Base-by-base conservation (phyloP, 2,797 vertebrate genomes). In the Sebastolobus altivelis region DNA sequence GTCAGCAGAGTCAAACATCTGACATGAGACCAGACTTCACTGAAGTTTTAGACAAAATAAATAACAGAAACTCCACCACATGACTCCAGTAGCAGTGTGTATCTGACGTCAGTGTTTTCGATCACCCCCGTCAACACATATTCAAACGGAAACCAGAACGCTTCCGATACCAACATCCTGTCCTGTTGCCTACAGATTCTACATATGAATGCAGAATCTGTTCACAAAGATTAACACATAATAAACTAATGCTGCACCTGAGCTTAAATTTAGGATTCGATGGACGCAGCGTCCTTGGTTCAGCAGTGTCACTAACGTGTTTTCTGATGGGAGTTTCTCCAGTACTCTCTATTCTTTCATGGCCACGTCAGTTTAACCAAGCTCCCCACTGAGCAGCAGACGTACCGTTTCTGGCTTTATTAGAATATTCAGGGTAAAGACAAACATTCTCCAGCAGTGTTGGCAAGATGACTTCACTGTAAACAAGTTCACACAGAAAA, bases 401-500 rank as follows among this genome's bases (percentile, higher is more conserved):
- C 1, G 2, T 10, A 8, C 49, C 18, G 25, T 65, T 73, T 77
- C 65, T 62, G 5, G 31, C 12, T 73, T 68, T 22, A 46, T 71
- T 40, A 8, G 3, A 76, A 72, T 71, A 20, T 1, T 55, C 12
- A 60, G 37, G 54, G 43, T 16, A 4, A n/a, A 75, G 29, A 77
- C 11, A 31, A 81, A 61, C 63, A 74, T 74, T 68, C 59, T 43
- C 37, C 43, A 31, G 38, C 46, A 37, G 40, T 25, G 35, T 8
- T 63, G 65, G 60, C 22, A 68, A 68, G 75, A 55, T 13, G 22
- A 60, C 11, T 22, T 71, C 31, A 46, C 25, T 74, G 75, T 80
- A 78, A 77, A 90, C 73, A 60, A 69, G 12, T 60, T 65, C n/a
- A 54, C 52, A 75, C 6, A 79, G 70, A 63, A 77, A 11, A 74